A percentile compares a stretch with the other conserved stretches of the same genome.
These are phyloP conservation scores for Labrus mixtus DNA, from an alignment of 2,113 vertebrate species.

Conservation along the genomic window DNA sequence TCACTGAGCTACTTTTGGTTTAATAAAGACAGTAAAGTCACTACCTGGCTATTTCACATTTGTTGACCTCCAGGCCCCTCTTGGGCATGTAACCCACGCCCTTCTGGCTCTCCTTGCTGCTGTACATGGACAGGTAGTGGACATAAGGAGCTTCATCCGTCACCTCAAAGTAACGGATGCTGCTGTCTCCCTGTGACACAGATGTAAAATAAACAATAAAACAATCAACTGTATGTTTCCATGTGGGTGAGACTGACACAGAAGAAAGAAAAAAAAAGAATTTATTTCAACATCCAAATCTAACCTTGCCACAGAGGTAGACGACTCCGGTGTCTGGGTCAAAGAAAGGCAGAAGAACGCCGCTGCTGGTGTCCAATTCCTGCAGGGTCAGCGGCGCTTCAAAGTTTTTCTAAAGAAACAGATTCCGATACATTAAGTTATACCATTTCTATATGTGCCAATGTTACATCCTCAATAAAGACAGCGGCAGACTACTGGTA, in stretches of 20 bases:
- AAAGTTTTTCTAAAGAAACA: slow-evolving; percentile 83
- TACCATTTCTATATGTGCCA: not conserved
- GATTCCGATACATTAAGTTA: not conserved
- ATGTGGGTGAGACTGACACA: not conserved
- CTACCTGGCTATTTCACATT: slow-evolving; percentile 93
- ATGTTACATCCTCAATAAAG: not conserved
- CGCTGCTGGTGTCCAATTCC: slow-evolving; percentile 93
- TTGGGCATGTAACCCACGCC: slow-evolving; percentile 95
- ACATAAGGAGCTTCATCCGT: slow-evolving; percentile 90
- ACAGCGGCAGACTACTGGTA: slow-evolving; percentile 7
- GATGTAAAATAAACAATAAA: not conserved
- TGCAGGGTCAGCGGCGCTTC: slow-evolving; percentile 87
- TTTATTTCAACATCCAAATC: slow-evolving; percentile 9
- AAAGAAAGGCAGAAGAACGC: slow-evolving; percentile 91
- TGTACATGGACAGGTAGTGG: slow-evolving; percentile 92
- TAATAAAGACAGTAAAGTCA: not conserved
- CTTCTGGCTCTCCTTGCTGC: slow-evolving; percentile 93
- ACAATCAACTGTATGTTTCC: not conserved
- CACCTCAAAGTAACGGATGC: slow-evolving; percentile 93
- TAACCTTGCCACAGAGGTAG: slow-evolving; percentile 93
- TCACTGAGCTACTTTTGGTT: no score
- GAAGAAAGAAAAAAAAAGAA: no score
- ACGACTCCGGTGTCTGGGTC: slow-evolving; percentile 91
- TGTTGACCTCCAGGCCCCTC: slow-evolving; percentile 92
- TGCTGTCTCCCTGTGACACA: slow-evolving; percentile 89